Base-by-base conservation (phyloP, 2,888 invertebrate genomes). In the Aromia moschata region DNA sequence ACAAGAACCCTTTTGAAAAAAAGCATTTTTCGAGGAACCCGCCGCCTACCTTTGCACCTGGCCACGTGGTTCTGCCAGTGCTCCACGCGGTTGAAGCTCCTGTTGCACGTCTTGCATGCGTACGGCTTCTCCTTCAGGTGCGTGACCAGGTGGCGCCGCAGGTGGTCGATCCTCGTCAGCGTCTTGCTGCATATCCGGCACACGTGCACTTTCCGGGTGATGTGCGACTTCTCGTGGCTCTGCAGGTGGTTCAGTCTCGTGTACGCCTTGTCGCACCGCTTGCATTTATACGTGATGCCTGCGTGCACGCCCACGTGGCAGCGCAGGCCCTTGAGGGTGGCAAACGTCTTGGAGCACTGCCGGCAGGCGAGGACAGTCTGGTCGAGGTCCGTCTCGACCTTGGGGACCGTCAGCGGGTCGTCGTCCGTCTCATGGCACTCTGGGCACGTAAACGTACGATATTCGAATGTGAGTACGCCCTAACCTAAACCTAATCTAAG, bases 161-260 rank as follows among this genome's bases (percentile, higher is more conserved):
- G 63, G 68, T 81, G 80, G 51, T 80, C 80, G 66, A 78, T 74
- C 53, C 80, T 67, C 2, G 79, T 80, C 36, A 80, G 58, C 0
- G 79, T 79, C 67, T 80, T 81, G 65, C 76, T 80, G 67, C 81
- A 81, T 20, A 81, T 78, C 62, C 79, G 76, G 58, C 81, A 81
- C 3, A 80, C 77, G 56, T 80, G 80, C 3, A 80, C 74, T 68
- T 79, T 80, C 57, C 76, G 68, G 49, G 73, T 74, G 17, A 72
- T 75, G 56, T 80, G 80, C 0, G 76, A 71, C 20, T 75, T 64
- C 69, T 80, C 79, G 62, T 81, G 81, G 2, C 80, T 66, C 55
- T 80, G 77, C 49, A 81, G 68, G 57, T 79, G 79, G 58, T 77
- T 80, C 46, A 76, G 67, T 37, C 71, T 60, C 3, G 79, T 79